Evolutionary conservation across 2,113 vertebrate genomes (phyloP), one percentile per base, ranked within the genome.

Genomic region (Mobula hypostoma): DNA sequence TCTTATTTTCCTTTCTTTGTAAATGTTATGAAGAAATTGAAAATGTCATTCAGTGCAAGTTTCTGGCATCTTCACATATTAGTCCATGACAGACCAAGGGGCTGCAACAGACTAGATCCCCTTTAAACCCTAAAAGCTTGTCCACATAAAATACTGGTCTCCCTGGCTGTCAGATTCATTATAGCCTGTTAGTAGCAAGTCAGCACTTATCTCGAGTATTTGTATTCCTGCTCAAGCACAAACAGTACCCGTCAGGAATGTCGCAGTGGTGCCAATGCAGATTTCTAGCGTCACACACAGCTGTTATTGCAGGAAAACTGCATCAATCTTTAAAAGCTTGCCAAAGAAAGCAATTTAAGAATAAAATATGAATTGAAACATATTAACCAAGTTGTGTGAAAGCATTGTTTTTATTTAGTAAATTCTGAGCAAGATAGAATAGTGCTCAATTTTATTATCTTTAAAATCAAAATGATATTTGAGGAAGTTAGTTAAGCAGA

Each of bases 131-230:
- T 70, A 48, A 93, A 93, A 93, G 70, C 70, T 76, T 70, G 68
- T 74, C 40, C 91, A 93, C 21, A 93, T 48, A 76, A 93, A 93
- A 93, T 76, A 36, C 24, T 40, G 68, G 91, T 93, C 76, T 74
- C 32, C 68, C 91, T 48, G 91, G 91, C 91, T 93, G 70, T 70
- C 91, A 93, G 56, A 93, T 93, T 74, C 36, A 93, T 93, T 93
- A 93, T 14, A 76, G 91, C 68, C 36, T 56, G 36, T 93, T 93
- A 93, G 91, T 74, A 74, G 70, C 91, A 93, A 93, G 91, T 93
- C 91, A 93, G 91, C 91, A 93, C 91, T 93, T 93, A 93, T 93
- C 91, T 93, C 91, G 74, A 27, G 70, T 74, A 93, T 93, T 93
- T 93, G 91, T 93, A 74, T 93, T 93, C 36, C 91, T 74, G 21